Evolutionary conservation across 2,113 vertebrate genomes (phyloP), one percentile per base, ranked within the genome.

Genomic region (Pachycephala philippinensis): DNA sequence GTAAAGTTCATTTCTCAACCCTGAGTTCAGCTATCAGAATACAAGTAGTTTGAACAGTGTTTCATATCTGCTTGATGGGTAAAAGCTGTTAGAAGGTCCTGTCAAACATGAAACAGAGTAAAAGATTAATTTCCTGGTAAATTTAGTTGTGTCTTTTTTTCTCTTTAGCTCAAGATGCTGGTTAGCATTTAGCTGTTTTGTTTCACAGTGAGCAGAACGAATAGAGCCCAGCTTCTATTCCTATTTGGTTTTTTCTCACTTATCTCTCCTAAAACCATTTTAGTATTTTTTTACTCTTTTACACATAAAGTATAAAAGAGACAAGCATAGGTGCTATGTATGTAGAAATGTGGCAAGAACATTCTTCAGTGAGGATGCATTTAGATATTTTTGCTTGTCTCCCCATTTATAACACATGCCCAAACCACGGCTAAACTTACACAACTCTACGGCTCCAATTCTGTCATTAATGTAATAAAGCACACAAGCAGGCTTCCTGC

Each of bases 11-110:
- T 75, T 86, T 88, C 80, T 89, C 89, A 89, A 90, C 44, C 37
- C 57, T 44, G 66, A 80, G 39, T 84, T 75, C 57, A 91, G 65
- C 63, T 92, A 89, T 68, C 89, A 85, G 69, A 95, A 96, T 22
- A 74, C 56, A 83, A 65, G 59, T 49, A 77, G 77, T 93, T 94
- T 87, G 47, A 97, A 74, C 57, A 83, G 72, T 70, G 86, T 69
- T 94, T 94, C 74, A 45, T 83, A 84, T 89, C 93, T 87, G 57
- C 83, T 87, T 94, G 72, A 93, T 37, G 12, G 44, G 68, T 72
- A 88, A 85, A 94, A 89, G 53, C 74, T 96, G 87, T 83, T 95
- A 93, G 69, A 95, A 96, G 66, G 56, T 70, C 82, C 83, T 91
- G 75, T 89, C 91, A 95, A 91, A 95, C 49, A 74, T 4, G 19